Evolutionary conservation across 2,797 vertebrate genomes (phyloP).

Genomic region (Denticeps clupeoides): DNA sequence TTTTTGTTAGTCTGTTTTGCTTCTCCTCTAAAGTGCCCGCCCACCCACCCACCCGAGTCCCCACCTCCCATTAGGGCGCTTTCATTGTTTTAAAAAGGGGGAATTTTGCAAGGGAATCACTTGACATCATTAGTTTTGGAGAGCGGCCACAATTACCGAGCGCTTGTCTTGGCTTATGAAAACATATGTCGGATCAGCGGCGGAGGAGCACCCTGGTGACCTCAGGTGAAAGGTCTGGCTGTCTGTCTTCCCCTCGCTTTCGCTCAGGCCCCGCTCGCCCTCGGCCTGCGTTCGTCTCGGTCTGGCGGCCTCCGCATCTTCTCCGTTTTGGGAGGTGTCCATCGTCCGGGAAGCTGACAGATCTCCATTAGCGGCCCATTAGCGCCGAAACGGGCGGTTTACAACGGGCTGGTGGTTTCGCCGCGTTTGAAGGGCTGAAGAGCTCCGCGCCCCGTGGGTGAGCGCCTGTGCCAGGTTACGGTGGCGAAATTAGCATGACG

Average conservation of each 20-base stretch:
- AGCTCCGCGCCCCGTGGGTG: background rate
- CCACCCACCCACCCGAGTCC: constrained; percentile 20
- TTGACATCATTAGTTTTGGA: constrained; percentile 71
- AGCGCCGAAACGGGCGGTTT: background rate
- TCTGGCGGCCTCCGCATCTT: background rate
- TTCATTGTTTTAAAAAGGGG: constrained; percentile 54
- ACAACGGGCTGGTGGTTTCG: constrained; percentile 5
- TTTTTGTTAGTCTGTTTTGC: constrained; percentile 28
- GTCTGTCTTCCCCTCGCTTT: constrained; percentile 6
- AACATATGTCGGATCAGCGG: constrained; percentile 59
- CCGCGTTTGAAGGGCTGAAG: background rate
- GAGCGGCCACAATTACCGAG: constrained; percentile 56
- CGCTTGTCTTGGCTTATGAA: constrained; percentile 61
- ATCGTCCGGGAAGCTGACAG: background rate
- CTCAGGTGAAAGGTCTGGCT: constrained; percentile 58
- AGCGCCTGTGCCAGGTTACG: constrained; percentile 12
- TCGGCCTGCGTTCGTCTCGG: background rate
- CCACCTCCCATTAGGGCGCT: constrained; percentile 25
- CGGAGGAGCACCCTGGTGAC: constrained; percentile 43
- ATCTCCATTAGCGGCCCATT: background rate
- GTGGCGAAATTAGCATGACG: constrained; percentile 6
- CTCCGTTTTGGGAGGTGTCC: constrained; percentile 9
- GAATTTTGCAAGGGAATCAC: constrained; percentile 62
- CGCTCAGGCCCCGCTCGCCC: constrained; percentile 6
- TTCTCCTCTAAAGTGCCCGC: constrained; percentile 12